A percentile compares a stretch with the other conserved stretches of the same genome.
Evolutionary conservation across 2,113 vertebrate genomes (phyloP).

Genomic region (Polyodon spathula): DNA sequence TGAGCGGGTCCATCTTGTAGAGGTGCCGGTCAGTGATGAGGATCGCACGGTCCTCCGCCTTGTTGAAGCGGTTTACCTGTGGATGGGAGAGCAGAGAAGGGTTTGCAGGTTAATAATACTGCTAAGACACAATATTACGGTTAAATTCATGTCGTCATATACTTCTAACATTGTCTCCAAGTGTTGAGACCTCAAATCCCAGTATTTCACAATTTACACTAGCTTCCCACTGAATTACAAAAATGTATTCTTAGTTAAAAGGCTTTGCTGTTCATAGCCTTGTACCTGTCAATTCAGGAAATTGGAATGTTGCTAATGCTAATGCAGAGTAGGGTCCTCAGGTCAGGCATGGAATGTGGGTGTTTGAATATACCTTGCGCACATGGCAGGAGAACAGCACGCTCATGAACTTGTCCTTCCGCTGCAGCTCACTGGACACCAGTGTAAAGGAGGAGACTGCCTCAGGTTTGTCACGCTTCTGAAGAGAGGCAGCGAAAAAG

Average conservation of each 20-base stretch:
- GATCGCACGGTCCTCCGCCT: conserved; percentile 81
- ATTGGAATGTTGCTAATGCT: too few species aligned
- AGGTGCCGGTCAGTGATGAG: conserved; percentile 93
- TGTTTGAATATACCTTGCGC: conserved; percentile 69
- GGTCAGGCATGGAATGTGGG: background rate
- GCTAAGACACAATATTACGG: too few species aligned
- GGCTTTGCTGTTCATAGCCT: too few species aligned
- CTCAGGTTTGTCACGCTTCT: conserved; percentile 77
- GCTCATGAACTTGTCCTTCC: conserved; percentile 95
- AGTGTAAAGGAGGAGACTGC: conserved; percentile 66
- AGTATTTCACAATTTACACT: too few species aligned
- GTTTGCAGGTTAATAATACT: background rate
- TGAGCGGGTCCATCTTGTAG: conserved; percentile 94
- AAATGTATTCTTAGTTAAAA: too few species aligned
- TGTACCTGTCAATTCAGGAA: too few species aligned
- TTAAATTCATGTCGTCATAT: too few species aligned
- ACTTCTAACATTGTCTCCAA: too few species aligned
- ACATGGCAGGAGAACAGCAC: conserved; percentile 90
- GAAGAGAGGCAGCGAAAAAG: conserved; percentile 11
- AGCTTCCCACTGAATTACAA: too few species aligned
- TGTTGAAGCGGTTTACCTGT: conserved; percentile 92
- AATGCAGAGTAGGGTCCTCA: too few species aligned
- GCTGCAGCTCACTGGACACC: conserved; percentile 80
- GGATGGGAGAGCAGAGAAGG: conserved; percentile 18
- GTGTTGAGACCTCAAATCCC: too few species aligned